These are phyloP conservation scores for Amphiprion clarkii DNA, from an alignment of 2,797 vertebrate species.

Conservation along the genomic window DNA sequence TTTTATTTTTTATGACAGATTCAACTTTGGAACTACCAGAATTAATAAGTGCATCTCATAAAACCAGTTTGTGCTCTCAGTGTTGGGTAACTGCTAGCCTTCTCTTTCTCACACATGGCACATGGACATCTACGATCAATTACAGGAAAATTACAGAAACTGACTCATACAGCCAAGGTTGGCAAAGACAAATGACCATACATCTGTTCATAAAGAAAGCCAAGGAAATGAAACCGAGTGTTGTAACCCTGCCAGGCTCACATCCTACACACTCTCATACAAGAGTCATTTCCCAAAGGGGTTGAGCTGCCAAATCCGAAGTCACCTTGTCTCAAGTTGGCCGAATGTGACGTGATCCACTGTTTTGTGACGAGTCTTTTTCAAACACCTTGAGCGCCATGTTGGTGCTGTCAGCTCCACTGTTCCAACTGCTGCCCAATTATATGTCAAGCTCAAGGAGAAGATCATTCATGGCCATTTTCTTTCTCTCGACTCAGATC, in stretches of 20 bases:
- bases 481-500: neutral
- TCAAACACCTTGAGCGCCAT: conserved; percentile 34
- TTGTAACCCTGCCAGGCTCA: conserved; percentile 23
- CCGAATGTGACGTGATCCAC: conserved; percentile 43
- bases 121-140: conserved; percentile 28
- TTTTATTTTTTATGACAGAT: too few species aligned
- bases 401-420: conserved; percentile 20
- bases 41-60: neutral
- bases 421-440: conserved; percentile 18
- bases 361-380: conserved; percentile 38
- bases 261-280: conserved; percentile 15
- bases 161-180: conserved; percentile 11
- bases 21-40: neutral
- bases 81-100: conserved; percentile 1
- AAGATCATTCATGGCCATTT: conserved; percentile 23
- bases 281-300: conserved; percentile 38
- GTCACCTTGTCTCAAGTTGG: conserved; percentile 65
- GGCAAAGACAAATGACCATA: conserved; percentile 37
- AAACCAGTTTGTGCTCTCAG: neutral
- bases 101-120: neutral
- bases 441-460: conserved; percentile 43
- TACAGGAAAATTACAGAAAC: conserved; percentile 31
- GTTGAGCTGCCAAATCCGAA: conserved; percentile 58
- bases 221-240: conserved; percentile 4
- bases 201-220: conserved; percentile 34